phyloP scores from a whole-genome alignment of 2,888 invertebrate genomes.

The Dilophus febrilis region DNA sequence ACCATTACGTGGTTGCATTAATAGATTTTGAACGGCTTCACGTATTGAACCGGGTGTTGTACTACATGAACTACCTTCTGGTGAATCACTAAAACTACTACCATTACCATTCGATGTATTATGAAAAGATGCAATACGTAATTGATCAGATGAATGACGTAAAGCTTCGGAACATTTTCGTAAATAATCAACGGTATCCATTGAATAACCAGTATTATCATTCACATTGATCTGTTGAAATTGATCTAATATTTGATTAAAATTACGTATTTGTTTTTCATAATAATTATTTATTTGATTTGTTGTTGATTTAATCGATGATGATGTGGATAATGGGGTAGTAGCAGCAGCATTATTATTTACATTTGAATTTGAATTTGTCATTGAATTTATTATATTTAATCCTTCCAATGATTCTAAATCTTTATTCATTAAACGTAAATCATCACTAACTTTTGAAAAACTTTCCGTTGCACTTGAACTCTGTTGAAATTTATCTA shows the following conservation, averaged over 20 bases:
- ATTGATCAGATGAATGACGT: constrained; percentile 26
- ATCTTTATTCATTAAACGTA: constrained; percentile 29
- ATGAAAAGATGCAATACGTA: constrained; percentile 21
- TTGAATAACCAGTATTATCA: constrained; percentile 22
- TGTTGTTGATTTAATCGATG: constrained; percentile 10
- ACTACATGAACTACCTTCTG: constrained; percentile 26
- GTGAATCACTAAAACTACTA: constrained; percentile 15
- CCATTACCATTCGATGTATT: constrained; percentile 6
- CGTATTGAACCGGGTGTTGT: constrained; percentile 46
- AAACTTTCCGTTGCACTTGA: constrained; percentile 27
- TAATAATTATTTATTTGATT: too few species aligned
- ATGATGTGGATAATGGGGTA: constrained; percentile 6
- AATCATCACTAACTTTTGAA: constrained; percentile 28
- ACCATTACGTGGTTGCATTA: constrained; percentile 53
- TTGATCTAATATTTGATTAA: constrained; percentile 29
- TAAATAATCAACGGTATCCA: constrained; percentile 23
- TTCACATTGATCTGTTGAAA: constrained; percentile 26
- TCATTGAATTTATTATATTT: too few species aligned
- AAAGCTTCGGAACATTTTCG: constrained; percentile 29
- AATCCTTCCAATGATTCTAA: constrained; percentile 25
- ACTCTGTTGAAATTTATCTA: constrained; percentile 22
- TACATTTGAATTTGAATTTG: too few species aligned
- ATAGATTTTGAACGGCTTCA: constrained; percentile 49
- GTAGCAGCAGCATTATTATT: too few species aligned
- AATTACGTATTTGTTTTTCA: constrained; percentile 20